These are phyloP conservation scores for Andrena trimmerana DNA, from an alignment of 2,888 invertebrate species.

Conservation along the genomic window DNA sequence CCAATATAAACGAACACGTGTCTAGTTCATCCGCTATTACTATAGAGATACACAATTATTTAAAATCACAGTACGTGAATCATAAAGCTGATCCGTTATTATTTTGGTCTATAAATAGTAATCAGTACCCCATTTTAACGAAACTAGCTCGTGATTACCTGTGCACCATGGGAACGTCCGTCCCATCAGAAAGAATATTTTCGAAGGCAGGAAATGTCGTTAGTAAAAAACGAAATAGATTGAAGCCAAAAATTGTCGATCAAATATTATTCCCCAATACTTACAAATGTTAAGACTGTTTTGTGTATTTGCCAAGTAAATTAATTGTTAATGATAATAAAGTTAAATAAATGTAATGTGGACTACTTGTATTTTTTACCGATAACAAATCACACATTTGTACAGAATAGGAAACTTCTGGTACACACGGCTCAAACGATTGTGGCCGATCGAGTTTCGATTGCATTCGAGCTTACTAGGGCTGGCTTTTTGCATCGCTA, in stretches of 20 bases:
- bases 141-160: background rate
- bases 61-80: background rate
- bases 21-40: background rate
- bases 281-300: too few species aligned
- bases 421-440: too few species aligned
- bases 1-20: background rate
- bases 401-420: too few species aligned
- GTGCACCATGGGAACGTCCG: background rate
- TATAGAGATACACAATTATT: constrained; percentile 3
- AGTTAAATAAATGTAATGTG: too few species aligned
- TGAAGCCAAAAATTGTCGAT: background rate
- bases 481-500: too few species aligned
- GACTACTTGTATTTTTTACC: too few species aligned
- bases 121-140: background rate
- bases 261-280: too few species aligned
- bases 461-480: too few species aligned
- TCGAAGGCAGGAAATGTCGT: background rate
- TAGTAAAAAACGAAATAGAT: background rate
- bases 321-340: too few species aligned
- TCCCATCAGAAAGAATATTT: background rate
- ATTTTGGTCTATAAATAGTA: background rate
- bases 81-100: background rate
- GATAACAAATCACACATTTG: too few species aligned
- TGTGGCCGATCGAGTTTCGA: too few species aligned
- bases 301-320: too few species aligned